Base-by-base conservation (phyloP, 2,113 vertebrate genomes). In the Osmerus mordax region DNA sequence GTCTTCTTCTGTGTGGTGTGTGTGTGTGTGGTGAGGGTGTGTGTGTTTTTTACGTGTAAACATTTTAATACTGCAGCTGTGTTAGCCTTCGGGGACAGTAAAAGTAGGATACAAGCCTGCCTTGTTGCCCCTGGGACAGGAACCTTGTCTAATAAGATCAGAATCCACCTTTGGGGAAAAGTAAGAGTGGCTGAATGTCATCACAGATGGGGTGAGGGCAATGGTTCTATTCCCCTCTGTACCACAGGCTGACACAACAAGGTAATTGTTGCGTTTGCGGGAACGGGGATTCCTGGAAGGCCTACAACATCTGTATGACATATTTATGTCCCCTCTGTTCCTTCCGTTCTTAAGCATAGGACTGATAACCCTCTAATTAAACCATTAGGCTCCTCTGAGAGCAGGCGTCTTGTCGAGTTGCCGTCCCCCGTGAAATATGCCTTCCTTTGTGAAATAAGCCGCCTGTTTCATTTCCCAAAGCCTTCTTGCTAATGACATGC, bases 121-220 rank as follows among this genome's bases (percentile, higher is more conserved):
- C 54, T 71, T 76, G 64, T 78, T 69, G 60, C 52, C 53, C 53
- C 6, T 25, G n/a, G 56, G 61, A 47, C 60, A 62, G 16, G 64
- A 62, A 54, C 63, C 80, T 62, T 9, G 6, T 21, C 15, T 84
- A 73, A 81, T 79, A 52, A 73, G 18, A 84, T 79, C 69, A 77
- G 70, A 32, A 47, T 65, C 47, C 23, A 36, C 73, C 53, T 74
- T 47, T 21, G n/a, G 41, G 15, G 51, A 47, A 54, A 47, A 19
- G 66, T 52, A 69, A 77, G 73, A 32, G 3, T 58, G 68, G 74
- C 58, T 73, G 19, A 36, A 72, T 3, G 23, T 36, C 23, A 23
- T 47, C 13, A 70, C 70, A 67, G 74, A 71, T 70, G 52, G 47
- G 67, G 1, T 28, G 25, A 28, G 25, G 25, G 25, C 25, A 3